These are phyloP conservation scores for Papilio polytes DNA, from an alignment of 1,140 invertebrate genomes.

Conservation along the genomic window DNA sequence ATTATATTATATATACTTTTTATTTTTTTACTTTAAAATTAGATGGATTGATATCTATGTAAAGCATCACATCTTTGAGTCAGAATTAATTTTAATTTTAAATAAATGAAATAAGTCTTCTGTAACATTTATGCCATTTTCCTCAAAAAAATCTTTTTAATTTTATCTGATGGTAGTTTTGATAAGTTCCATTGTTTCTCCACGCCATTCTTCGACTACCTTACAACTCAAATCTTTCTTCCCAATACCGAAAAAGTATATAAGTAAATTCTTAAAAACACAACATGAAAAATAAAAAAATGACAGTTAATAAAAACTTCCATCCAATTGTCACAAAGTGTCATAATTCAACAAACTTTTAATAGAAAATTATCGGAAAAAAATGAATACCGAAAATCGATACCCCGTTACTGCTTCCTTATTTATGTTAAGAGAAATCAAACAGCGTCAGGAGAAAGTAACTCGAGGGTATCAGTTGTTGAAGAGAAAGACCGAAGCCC, in stretches of 20 bases:
- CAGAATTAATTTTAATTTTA: neutral
- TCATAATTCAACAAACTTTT: neutral
- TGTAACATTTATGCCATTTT: too few relatives aligned
- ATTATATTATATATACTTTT: too few relatives aligned
- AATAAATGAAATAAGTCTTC: neutral
- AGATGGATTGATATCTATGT: neutral
- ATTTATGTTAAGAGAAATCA: constrained; percentile 86
- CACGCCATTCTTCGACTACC: too few relatives aligned
- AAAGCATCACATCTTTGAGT: neutral
- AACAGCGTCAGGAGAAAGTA: constrained; percentile 96
- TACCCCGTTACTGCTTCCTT: constrained; percentile 74
- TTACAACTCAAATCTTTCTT: neutral
- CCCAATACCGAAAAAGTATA: neutral
- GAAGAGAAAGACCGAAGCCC: constrained; percentile 99
- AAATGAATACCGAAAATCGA: constrained; percentile 71
- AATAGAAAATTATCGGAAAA: neutral
- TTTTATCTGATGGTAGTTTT: too few relatives aligned
- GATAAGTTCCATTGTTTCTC: too few relatives aligned
- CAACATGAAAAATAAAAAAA: neutral
- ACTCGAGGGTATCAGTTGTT: constrained; percentile 98
- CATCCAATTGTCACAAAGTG: neutral
- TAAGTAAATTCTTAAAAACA: neutral
- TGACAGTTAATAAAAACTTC: neutral
- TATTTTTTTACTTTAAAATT: too few relatives aligned
- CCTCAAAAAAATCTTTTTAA: too few relatives aligned